Base-by-base conservation (phyloP, 2,797 vertebrate species). In the Kryptopterus vitreolus region DNA sequence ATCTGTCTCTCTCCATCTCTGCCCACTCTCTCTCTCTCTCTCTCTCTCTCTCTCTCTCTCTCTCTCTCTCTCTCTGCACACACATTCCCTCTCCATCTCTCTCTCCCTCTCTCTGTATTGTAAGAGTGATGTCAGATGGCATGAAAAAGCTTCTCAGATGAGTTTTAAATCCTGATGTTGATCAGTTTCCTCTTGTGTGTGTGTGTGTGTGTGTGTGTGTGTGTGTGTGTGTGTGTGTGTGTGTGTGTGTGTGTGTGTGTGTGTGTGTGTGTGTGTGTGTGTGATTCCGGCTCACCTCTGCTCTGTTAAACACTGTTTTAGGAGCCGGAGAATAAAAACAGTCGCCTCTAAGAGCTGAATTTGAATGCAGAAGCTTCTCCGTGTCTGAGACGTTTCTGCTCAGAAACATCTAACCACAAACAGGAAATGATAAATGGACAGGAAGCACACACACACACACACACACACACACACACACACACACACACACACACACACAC, bases 101-200 rank as follows among this genome's bases (percentile, higher is more conserved):
- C 35, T 35, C 20, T n/a, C 29, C 20, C 26, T 57, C 29, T 61
- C 66, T 59, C 4, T 46, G 9, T 68, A 68, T 29, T 83, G 76
- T 76, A 53, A 79, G 76, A 82, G 75, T 69, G 78, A 70, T 76
- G 84, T 86, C 79, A 33, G 53, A 77, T 79, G 72, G 76, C 82
- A 81, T 83, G 68, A 63, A 79, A 83, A 83, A 86, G 73, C 81
- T 81, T 85, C 84, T 85, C 76, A 76, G 72, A 79, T 68, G 38
- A 55, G 74, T 66, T 81, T 79, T 79, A 79, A 76, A 83, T 81
- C 73, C 79, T 77, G 78, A 77, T 73, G 76, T 83, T 81, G 52
- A 35, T 77, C 75, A 81, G 76, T 75, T 81, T 77, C n/a, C n/a
- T n/a, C n/a, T n/a, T n/a, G n/a, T n/a, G n/a, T n/a, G n/a, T n/a